Base-by-base conservation (phyloP, 1,140 invertebrate species). In the Diprion similis region DNA sequence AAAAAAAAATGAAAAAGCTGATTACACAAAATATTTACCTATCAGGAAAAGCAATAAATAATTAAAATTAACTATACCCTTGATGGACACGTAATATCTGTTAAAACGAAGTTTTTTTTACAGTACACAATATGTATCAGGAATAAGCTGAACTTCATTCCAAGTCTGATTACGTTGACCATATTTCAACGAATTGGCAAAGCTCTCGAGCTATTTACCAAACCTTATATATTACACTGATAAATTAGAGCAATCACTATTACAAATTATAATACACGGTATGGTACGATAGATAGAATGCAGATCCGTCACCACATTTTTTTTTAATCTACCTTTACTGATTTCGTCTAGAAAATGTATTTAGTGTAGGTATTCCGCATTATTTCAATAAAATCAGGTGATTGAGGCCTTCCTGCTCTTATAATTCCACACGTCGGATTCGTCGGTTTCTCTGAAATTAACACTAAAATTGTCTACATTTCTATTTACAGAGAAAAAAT, bases 401-500 rank as follows among this genome's bases (percentile, higher is more conserved):
- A 59, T 59, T 59, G 7, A 59, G 51, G 51, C 51, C 51, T 59
- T 59, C 9, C 51, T 59, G 51, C 51, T 13, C 24, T 37, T 37
- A 59, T 59, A 59, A 17, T 6, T 13, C 4, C 11, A 15, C 7
- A 59, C 51, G 24, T 37, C 6, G 24, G 24, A 37, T 37, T 59
- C 51, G 51, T 59, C 51, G 51, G n/a, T 17, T 59, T 15, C 51
- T 59, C n/a, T 37, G 24, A 37, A 4, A 59, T 15, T 59, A 59
- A 59, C 11, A 59, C n/a, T 59, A 59, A 17, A 59, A 59, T 17
- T 13, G 51, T 59, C 51, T 59, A 59, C 0, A 59, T 59, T 59
- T 59, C 51, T 59, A 59, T 59, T 59, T 59, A 59, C 51, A 59
- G 51, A 59, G n/a, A n/a, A n/a, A n/a, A n/a, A n/a, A n/a, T n/a